Evolutionary conservation across 92 coral and sea anemone species (phyloP).

Genomic region (Montipora capitata): DNA sequence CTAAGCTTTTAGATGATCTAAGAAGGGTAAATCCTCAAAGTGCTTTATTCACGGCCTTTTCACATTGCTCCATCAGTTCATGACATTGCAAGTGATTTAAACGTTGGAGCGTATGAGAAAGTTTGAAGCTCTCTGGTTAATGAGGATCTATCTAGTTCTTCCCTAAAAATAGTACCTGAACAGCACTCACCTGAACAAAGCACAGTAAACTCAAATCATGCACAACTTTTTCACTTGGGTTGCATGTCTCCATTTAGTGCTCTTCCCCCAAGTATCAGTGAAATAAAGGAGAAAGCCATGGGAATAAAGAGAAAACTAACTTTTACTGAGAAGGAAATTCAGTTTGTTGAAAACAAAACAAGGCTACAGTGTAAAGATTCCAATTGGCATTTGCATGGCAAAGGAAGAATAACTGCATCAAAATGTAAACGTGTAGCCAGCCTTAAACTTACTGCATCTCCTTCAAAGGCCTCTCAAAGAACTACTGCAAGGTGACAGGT

Average conservation of each 20-base stretch:
- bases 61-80: neutral
- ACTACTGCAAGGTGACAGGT: neutral
- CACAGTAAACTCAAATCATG: slow-evolving; percentile 1
- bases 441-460: slow-evolving; percentile 45
- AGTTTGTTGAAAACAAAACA: slow-evolving; percentile 36
- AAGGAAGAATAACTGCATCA: slow-evolving; percentile 43
- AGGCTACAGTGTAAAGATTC: slow-evolving; percentile 40
- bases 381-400: slow-evolving; percentile 7
- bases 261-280: neutral
- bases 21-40: too few species aligned
- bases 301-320: slow-evolving; percentile 23
- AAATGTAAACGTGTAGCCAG: slow-evolving; percentile 42
- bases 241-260: slow-evolving; percentile 23
- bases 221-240: slow-evolving; percentile 14
- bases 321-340: slow-evolving; percentile 30
- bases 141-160: slow-evolving; percentile 19
- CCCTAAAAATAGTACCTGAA: slow-evolving; percentile 12
- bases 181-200: neutral
- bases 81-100: neutral
- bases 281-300: slow-evolving; percentile 11
- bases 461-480: slow-evolving; percentile 52
- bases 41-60: too few species aligned
- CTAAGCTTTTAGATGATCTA: too few species aligned
- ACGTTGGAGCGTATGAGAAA: slow-evolving; percentile 26
- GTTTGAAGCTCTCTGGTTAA: neutral